Evolutionary conservation across 37 sponge, comb jelly and placozoan species (phyloP).

Genomic region (Hexactinellida sp.): DNA sequence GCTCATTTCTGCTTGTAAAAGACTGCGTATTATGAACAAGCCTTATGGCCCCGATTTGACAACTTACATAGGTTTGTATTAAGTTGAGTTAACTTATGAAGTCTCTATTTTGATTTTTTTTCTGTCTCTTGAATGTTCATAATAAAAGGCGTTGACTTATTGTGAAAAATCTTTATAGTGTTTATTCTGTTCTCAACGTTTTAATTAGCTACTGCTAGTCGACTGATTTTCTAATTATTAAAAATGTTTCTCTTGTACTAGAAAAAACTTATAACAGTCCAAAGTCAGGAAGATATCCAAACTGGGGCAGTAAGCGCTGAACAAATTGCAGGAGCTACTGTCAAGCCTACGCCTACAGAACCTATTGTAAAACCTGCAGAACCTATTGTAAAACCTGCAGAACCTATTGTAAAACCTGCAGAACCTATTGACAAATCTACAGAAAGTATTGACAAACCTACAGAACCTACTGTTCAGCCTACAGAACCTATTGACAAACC

Average conservation of each 20-base stretch:
- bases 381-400: background rate
- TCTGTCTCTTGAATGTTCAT: too few relatives aligned
- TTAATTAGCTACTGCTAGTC: too few relatives aligned
- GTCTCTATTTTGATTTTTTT: background rate
- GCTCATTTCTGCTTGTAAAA: too few relatives aligned
- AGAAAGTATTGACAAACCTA: background rate
- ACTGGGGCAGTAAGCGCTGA: background rate
- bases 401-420: background rate
- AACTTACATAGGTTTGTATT: too few relatives aligned
- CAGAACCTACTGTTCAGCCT: too few relatives aligned
- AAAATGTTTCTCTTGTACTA: too few relatives aligned
- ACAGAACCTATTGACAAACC: too few relatives aligned
- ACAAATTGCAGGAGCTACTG: background rate
- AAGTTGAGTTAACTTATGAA: too few relatives aligned
- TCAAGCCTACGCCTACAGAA: background rate
- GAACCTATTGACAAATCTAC: background rate
- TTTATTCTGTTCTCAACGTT: background rate
- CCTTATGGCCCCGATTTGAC: too few relatives aligned
- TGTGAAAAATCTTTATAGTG: background rate
- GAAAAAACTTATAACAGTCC: constrained; percentile 7
- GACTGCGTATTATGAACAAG: too few relatives aligned
- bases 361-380: background rate
- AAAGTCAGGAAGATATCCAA: background rate
- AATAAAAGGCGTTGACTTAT: background rate
- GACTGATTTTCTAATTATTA: too few relatives aligned